A percentile compares a stretch with the other conserved stretches of the same genome.
Conservation (phyloP, 2,888 invertebrate species). For the Oligia fasciuncula region DNA sequence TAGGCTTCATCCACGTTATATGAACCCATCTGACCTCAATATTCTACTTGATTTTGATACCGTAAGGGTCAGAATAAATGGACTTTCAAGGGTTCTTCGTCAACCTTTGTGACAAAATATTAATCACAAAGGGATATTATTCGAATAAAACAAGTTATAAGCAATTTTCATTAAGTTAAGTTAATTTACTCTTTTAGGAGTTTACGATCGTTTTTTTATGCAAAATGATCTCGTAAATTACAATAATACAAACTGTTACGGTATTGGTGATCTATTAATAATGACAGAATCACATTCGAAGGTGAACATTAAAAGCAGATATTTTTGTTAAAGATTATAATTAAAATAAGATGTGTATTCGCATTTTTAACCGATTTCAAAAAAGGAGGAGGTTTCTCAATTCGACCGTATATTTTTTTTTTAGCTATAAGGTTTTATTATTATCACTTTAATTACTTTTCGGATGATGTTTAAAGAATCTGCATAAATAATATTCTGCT, state of each 20-base stretch:
- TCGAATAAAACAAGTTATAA: constrained; percentile 53
- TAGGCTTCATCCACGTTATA: constrained; percentile 56
- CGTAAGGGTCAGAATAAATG: constrained; percentile 57
- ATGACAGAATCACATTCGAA: constrained; percentile 28
- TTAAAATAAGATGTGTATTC: background rate
- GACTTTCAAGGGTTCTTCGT: constrained; percentile 65
- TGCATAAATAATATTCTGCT: no score
- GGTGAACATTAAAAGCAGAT: constrained; percentile 20
- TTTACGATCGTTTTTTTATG: constrained; percentile 51
- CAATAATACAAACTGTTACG: constrained; percentile 40
- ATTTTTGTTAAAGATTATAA: constrained; percentile 13
- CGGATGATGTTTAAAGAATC: background rate
- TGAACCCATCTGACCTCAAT: constrained; percentile 64
- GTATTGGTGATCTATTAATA: constrained; percentile 34
- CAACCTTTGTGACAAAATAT: constrained; percentile 56
- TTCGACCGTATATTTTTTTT: no score
- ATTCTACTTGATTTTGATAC: constrained; percentile 73
- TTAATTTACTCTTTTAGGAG: constrained; percentile 47
- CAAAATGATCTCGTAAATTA: constrained; percentile 55
- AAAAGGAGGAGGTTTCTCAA: no score
- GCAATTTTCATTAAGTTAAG: constrained; percentile 60
- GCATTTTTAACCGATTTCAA: no score
- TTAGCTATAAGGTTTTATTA: background rate
- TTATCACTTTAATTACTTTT: background rate
- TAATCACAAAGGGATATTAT: constrained; percentile 42